Evolutionary conservation across 2,797 vertebrate genomes (phyloP), one percentile per base, ranked within the genome.

Genomic region (Salmo trutta): DNA sequence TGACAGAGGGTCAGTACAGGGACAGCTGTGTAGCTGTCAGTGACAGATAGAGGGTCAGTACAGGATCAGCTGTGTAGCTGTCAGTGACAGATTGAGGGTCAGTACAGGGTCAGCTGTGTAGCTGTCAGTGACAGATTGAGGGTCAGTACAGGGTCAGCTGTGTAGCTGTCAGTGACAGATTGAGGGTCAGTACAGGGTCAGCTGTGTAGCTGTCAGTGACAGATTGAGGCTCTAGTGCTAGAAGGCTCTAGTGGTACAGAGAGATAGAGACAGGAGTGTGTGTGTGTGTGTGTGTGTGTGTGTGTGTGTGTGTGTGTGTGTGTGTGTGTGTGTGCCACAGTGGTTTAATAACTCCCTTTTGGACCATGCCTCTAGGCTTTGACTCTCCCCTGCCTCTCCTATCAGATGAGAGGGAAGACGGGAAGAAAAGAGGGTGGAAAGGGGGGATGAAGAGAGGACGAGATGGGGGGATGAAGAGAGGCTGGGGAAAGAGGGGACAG

Each of bases 331-430:
- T 82, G 83, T 89, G 86, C 87, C 87, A 84, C 68, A 81, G 89
- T 82, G 89, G 85, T 83, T 88, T 94, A 94, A 94, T 93, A 91
- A 94, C 92, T 92, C 92, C 94, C 93, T 79, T 53, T 90, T 93
- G 93, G 93, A 94, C 87, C 84, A 85, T 83, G 87, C 86, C 88
- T 71, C 90, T 6, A 71, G 70, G 87, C 83, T 80, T 80, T 87
- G 86, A 83, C 88, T 89, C 90, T 86, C 86, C 85, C 77, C 85
- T 86, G 89, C 89, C 87, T 88, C 84, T 85, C 81, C 85, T 83
- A 81, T 91, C 90, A 92, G 80, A 74, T 8, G 56, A 41, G 5
- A 64, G n/a, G 47, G 24, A 56, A 54, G 41, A 75, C 54, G 66
- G 68, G 85, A 79, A 85, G 82, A 85, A 75, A 85, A 76, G 31